Evolutionary conservation across 2,888 invertebrate species (phyloP).

Genomic region (Apamea monoglypha): DNA sequence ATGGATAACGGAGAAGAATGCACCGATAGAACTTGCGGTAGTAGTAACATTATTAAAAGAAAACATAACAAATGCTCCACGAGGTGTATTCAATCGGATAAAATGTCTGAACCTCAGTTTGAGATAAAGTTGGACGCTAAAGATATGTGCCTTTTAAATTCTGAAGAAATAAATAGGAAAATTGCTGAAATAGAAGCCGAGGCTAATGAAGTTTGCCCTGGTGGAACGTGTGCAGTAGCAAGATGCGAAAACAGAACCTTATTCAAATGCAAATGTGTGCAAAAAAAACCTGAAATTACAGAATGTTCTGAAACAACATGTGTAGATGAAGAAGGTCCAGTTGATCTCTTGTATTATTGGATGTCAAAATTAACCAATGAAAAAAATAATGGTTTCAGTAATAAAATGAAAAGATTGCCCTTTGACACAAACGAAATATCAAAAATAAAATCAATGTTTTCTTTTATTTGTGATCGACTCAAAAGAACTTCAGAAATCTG

Average conservation of each 20-base stretch:
- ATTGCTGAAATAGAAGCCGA: slow-evolving; percentile 53
- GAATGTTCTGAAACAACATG: slow-evolving; percentile 51
- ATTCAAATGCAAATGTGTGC: slow-evolving; percentile 49
- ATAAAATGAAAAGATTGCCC: slow-evolving; percentile 20
- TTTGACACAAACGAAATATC: slow-evolving; percentile 34
- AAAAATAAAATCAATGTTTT: slow-evolving; percentile 50
- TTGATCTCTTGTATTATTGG: slow-evolving; percentile 29
- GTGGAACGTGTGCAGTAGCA: slow-evolving; percentile 42
- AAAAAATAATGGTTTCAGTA: not conserved
- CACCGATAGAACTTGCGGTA: slow-evolving; percentile 67
- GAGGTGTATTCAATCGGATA: not conserved
- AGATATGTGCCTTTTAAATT: slow-evolving; percentile 74
- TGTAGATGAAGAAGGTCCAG: not conserved
- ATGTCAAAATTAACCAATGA: slow-evolving; percentile 27
- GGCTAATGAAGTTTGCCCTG: slow-evolving; percentile 28
- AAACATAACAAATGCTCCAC: slow-evolving; percentile 3
- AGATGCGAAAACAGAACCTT: slow-evolving; percentile 15
- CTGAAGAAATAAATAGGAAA: slow-evolving; percentile 69
- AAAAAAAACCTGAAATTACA: slow-evolving; percentile 34
- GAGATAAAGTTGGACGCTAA: slow-evolving; percentile 71
- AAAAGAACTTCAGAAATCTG: slow-evolving; percentile 49
- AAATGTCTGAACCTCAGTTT: slow-evolving; percentile 54
- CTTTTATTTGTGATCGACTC: slow-evolving; percentile 44
- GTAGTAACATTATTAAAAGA: not conserved
- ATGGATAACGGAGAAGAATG: slow-evolving; percentile 63